Conservation (phyloP, 1,140 invertebrate species). For the Diuraphis noxia region DNA sequence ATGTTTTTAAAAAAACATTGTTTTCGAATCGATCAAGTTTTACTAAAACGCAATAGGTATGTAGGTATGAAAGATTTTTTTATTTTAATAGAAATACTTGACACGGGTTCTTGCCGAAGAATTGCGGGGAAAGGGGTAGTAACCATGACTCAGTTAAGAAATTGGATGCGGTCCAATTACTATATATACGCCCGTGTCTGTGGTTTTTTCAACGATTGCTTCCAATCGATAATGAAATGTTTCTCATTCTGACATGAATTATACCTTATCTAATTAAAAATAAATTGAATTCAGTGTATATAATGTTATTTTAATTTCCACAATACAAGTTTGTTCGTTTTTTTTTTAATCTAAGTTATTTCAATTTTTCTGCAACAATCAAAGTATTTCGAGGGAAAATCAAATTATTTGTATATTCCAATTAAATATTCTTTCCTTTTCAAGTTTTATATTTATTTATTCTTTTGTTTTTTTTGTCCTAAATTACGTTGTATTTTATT, state of each 20-base stretch:
- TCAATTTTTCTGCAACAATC: slow-evolving; percentile 1
- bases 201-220: background rate
- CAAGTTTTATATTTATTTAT: background rate
- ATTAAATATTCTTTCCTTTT: background rate
- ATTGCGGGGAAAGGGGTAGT: background rate
- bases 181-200: background rate
- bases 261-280: slow-evolving; percentile 27
- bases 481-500: background rate
- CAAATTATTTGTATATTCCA: background rate
- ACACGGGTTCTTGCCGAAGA: background rate
- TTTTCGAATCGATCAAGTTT: background rate
- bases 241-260: background rate
- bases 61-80: background rate
- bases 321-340: background rate
- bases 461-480: background rate
- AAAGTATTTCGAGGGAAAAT: background rate
- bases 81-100: background rate
- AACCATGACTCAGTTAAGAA: slow-evolving; percentile 2
- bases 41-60: background rate
- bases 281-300: slow-evolving; percentile 1
- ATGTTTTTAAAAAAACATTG: background rate
- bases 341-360: background rate
- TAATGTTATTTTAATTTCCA: background rate
- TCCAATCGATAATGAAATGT: slow-evolving; percentile 13
- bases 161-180: slow-evolving; percentile 28